Evolutionary conservation across 2,113 vertebrate genomes (phyloP), one percentile per base, ranked within the genome.

Genomic region (Crotalus viridis): DNA sequence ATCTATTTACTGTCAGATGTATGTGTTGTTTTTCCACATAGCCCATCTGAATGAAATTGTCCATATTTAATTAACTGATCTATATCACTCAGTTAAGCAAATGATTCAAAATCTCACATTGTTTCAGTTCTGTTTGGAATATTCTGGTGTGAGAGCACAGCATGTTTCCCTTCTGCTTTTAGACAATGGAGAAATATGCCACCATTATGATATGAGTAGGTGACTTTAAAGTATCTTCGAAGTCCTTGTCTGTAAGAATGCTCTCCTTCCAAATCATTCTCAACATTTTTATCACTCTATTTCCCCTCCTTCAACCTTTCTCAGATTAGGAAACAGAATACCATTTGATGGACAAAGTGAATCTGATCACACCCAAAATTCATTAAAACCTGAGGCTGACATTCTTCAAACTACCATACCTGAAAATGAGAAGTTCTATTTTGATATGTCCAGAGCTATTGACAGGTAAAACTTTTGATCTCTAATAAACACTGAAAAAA

Each of bases 371-470:
- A 93, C 95, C 51, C 97, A 94, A 0, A 96, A 94, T 43, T 97
- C 98, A 17, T 93, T 98, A 92, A 97, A 98, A 94, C 87, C 95
- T 91, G 97, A 98, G 59, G 96, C 96, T 94, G 97, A 98, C 13
- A 93, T 97, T 96, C 96, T 98, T 90, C 97, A 98, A 94, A 98
- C 96, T 88, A 94, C 95, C 0, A 74, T 98, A 91, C 96, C 97
- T 92, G 98, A 98, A 94, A 97, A 97, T 89, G 98, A 98, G 92
- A 97, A 98, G 89, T 97, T 98, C 92, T 98, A 98, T 96, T 97
- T 97, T 94, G 98, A 98, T 91, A 96, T 97, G n/a, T 97, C 97
- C 87, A 97, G 97, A 96, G 96, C 97, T 94, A 95, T 98, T 43
- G 97, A 97, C 91, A 98, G 97, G 98, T 98, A 95, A 95, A 96